These are phyloP conservation scores for Norana najaformis DNA, from an alignment of 2,888 invertebrate species.

Conservation along the genomic window DNA sequence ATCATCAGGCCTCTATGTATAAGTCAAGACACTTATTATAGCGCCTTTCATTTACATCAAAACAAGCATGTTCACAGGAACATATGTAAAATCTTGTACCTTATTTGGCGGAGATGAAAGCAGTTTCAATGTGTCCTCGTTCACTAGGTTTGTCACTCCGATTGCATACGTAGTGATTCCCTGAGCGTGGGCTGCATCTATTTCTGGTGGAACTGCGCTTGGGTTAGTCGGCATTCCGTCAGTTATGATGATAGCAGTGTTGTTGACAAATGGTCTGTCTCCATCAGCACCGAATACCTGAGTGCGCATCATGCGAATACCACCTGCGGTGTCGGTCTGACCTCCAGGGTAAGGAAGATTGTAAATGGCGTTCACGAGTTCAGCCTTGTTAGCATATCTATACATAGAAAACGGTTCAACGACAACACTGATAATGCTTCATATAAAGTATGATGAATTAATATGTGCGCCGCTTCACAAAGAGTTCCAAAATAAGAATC, in stretches of 20 bases:
- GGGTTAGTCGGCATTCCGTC: neutral
- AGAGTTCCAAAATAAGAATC: neutral
- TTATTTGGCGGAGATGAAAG: neutral
- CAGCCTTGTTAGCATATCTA: neutral
- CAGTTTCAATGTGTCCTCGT: neutral
- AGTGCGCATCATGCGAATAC: neutral
- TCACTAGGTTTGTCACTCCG: neutral
- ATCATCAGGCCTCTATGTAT: no score
- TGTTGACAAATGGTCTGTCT: conserved; percentile 2
- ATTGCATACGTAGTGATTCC: neutral
- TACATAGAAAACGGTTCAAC: neutral
- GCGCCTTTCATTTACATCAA: neutral
- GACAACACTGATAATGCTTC: neutral
- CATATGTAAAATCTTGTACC: neutral
- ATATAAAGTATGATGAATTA: neutral
- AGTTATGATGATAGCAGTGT: conserved; percentile 8
- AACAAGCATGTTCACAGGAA: neutral
- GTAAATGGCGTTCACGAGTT: neutral
- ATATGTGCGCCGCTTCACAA: neutral
- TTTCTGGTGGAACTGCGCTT: neutral
- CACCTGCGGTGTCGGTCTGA: neutral
- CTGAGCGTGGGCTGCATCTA: neutral
- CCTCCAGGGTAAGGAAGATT: conserved; percentile 25
- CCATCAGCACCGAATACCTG: neutral
- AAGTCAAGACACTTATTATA: no score